Evolutionary conservation across 1,140 invertebrate genomes (phyloP).

Genomic region (Tachypleus tridentatus): DNA sequence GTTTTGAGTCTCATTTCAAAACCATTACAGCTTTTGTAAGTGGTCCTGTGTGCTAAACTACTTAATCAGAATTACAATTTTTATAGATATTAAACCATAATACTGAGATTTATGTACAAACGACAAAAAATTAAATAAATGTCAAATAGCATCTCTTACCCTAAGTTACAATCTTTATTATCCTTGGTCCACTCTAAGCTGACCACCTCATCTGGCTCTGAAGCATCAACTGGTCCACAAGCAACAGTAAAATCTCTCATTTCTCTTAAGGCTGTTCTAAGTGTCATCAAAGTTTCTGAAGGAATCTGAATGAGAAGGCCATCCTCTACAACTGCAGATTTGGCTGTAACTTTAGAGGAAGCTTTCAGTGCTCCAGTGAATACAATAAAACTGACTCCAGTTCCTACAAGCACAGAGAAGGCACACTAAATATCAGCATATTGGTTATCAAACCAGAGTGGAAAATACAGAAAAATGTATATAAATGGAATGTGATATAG

Average conservation of each 20-base stretch:
- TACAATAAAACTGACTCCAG: conserved; percentile 79
- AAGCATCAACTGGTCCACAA: conserved; percentile 52
- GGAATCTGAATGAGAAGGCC: conserved; percentile 58
- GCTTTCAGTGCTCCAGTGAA: conserved; percentile 76
- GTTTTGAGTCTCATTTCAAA: no score
- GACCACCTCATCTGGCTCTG: conserved; percentile 55
- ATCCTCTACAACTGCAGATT: conserved; percentile 79
- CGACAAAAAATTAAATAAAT: conserved; percentile 8
- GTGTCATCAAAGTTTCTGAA: conserved; percentile 58
- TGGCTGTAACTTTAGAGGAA: conserved; percentile 63
- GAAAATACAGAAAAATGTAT: no score
- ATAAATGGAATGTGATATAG: no score
- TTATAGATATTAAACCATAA: no score
- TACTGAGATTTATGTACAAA: neutral
- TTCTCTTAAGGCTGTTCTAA: conserved; percentile 58
- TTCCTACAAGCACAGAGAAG: conserved; percentile 41
- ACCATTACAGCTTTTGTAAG: no score
- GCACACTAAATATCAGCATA: no score
- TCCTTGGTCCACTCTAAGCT: conserved; percentile 64
- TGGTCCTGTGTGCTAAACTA: no score
- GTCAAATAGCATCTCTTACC: conserved; percentile 41
- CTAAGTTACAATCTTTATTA: conserved; percentile 63
- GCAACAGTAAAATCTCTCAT: conserved; percentile 62
- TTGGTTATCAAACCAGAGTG: no score
- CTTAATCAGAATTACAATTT: no score